Conservation (phyloP, 2,797 vertebrate genomes). For the Silurus aristotelis region DNA sequence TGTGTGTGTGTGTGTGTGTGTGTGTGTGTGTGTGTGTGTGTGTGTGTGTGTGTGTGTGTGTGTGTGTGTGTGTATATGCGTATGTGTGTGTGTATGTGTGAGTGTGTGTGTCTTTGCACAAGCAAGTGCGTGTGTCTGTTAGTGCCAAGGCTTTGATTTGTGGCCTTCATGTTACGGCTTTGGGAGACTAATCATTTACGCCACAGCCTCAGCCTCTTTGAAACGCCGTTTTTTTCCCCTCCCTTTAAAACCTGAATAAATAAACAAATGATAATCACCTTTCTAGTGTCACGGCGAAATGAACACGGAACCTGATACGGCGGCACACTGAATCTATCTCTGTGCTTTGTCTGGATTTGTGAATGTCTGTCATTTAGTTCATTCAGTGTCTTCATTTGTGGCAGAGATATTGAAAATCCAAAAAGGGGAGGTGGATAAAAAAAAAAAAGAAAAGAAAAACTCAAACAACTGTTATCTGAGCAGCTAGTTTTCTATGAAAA, state of each 20-base stretch:
- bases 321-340: constrained; percentile 61
- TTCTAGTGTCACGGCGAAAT: constrained; percentile 73
- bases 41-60: background rate
- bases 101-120: constrained; percentile 15
- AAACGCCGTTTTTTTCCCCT: constrained; percentile 74
- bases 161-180: constrained; percentile 83
- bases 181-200: constrained; percentile 83
- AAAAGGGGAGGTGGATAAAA: constrained; percentile 21
- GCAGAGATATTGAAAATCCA: constrained; percentile 60
- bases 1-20: constrained; percentile 44
- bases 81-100: too few relatives aligned
- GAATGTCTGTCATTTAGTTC: constrained; percentile 68
- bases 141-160: constrained; percentile 85
- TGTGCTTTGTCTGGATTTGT: constrained; percentile 64
- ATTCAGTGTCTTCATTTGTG: constrained; percentile 59
- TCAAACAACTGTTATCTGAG: constrained; percentile 51
- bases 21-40: constrained; percentile 58
- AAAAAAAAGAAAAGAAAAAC: constrained; percentile 30
- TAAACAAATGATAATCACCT: constrained; percentile 82
- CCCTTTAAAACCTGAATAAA: constrained; percentile 76
- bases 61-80: too few relatives aligned
- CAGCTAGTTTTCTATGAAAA: constrained; percentile 57
- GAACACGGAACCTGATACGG: constrained; percentile 68
- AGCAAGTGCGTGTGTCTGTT: constrained; percentile 73
- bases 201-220: constrained; percentile 82